Conservation (phyloP, 2,113 vertebrate species). For the Rhodinocichla rosea region DNA sequence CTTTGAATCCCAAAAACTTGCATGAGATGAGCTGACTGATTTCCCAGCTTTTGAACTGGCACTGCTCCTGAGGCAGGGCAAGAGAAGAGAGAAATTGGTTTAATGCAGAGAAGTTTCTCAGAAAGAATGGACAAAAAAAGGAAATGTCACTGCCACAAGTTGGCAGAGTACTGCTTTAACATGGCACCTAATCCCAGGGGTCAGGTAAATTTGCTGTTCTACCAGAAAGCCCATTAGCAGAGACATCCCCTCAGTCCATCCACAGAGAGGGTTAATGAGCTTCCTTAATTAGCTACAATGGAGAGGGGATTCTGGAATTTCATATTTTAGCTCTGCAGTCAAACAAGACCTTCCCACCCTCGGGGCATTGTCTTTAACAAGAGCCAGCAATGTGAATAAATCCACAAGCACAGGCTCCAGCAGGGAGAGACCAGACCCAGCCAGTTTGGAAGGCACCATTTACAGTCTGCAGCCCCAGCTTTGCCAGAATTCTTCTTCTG, state of each 20-base stretch:
- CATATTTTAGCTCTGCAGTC: background rate
- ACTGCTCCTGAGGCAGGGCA: background rate
- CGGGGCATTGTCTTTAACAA: background rate
- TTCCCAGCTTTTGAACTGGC: background rate
- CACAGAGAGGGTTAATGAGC: slow-evolving; percentile 41
- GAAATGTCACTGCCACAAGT: background rate
- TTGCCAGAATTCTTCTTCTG: background rate
- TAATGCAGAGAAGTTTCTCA: background rate
- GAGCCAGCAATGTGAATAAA: background rate
- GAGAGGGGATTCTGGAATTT: background rate
- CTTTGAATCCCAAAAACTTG: background rate
- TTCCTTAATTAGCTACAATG: slow-evolving; percentile 28
- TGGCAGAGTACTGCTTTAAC: background rate
- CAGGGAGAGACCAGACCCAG: background rate
- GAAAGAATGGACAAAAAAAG: background rate
- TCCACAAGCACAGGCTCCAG: background rate
- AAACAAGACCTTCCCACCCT: background rate
- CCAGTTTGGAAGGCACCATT: background rate
- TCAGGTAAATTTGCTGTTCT: background rate
- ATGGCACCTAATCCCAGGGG: background rate
- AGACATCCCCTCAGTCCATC: background rate
- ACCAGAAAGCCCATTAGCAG: slow-evolving; percentile 35
- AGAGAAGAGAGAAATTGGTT: background rate
- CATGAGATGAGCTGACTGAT: background rate
- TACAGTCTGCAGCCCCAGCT: background rate